phyloP scores from a whole-genome alignment of 1,140 invertebrate species.

The Euura saliciscinereae region DNA sequence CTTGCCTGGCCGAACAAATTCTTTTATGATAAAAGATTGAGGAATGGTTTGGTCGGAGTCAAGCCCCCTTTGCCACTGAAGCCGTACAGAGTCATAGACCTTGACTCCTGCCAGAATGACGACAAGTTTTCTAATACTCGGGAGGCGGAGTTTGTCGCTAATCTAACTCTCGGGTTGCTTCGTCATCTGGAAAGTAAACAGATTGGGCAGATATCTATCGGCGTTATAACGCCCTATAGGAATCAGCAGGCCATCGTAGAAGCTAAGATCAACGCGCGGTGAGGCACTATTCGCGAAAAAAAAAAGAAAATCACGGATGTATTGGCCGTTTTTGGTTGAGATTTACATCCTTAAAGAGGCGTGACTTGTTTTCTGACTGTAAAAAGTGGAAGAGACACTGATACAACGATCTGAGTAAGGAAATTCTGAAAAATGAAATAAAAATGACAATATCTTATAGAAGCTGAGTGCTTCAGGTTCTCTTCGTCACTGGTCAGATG shows the following conservation, averaged over 20 bases:
- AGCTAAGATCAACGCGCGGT: conserved; percentile 36
- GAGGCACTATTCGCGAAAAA: too few relatives aligned
- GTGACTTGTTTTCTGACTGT: too few relatives aligned
- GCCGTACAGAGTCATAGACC: conserved; percentile 65
- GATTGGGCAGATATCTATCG: conserved; percentile 47
- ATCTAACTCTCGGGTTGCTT: conserved; percentile 16
- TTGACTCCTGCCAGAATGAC: conserved; percentile 49
- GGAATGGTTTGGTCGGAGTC: conserved; percentile 50
- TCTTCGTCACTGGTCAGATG: too few relatives aligned
- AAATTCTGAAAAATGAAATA: too few relatives aligned
- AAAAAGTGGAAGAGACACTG: too few relatives aligned
- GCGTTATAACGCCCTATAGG: conserved; percentile 79
- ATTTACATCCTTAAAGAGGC: too few relatives aligned
- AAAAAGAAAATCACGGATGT: conserved; percentile 9
- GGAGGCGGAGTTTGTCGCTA: conserved; percentile 64
- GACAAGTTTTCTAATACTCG: conserved; percentile 54
- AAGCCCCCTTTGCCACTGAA: conserved; percentile 42
- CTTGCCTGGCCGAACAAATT: conserved; percentile 75
- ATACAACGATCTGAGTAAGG: too few relatives aligned
- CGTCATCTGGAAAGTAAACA: conserved; percentile 63
- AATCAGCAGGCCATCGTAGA: conserved; percentile 65
- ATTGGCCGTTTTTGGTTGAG: neutral
- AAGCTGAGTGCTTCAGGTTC: too few relatives aligned
- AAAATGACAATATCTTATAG: too few relatives aligned
- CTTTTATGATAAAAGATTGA: conserved; percentile 74